Percentiles rank a stretch among this genome's conserved stretches.
Conservation (phyloP, 2,797 vertebrate species). For the Hafferia zeledoni region DNA sequence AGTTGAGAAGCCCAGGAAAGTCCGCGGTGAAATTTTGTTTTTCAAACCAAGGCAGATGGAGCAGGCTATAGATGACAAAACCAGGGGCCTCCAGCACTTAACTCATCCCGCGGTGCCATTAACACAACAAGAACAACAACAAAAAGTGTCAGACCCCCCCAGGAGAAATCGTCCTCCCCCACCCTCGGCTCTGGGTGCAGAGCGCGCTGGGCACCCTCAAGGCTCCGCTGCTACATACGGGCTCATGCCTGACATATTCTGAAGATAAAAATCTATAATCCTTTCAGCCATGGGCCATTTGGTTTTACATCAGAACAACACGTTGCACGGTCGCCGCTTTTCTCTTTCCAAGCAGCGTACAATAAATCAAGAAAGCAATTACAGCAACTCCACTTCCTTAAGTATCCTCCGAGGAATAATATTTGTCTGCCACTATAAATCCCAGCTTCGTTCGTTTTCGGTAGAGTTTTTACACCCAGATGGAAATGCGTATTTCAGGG, state of each 20-base stretch:
- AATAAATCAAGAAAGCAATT: slow-evolving; percentile 82
- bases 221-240: background rate
- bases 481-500: background rate
- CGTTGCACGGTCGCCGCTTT: slow-evolving; percentile 19
- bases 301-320: slow-evolving; percentile 27
- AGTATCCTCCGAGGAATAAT: slow-evolving; percentile 79
- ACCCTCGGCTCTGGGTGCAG: background rate
- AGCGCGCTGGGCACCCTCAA: background rate
- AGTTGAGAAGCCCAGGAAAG: background rate
- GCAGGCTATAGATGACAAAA: background rate
- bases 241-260: background rate
- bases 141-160: background rate
- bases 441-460: slow-evolving; percentile 32
- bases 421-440: slow-evolving; percentile 74
- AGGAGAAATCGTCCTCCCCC: background rate
- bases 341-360: slow-evolving; percentile 39
- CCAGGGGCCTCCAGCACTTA: background rate
- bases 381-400: slow-evolving; percentile 73
- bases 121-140: background rate
- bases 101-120: background rate
- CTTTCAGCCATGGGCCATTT: slow-evolving; percentile 42
- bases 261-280: slow-evolving; percentile 40
- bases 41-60: background rate
- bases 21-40: background rate
- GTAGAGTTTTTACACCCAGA: background rate